Conservation (phyloP, 1,140 invertebrate species). For the Archivesica marissinica region DNA sequence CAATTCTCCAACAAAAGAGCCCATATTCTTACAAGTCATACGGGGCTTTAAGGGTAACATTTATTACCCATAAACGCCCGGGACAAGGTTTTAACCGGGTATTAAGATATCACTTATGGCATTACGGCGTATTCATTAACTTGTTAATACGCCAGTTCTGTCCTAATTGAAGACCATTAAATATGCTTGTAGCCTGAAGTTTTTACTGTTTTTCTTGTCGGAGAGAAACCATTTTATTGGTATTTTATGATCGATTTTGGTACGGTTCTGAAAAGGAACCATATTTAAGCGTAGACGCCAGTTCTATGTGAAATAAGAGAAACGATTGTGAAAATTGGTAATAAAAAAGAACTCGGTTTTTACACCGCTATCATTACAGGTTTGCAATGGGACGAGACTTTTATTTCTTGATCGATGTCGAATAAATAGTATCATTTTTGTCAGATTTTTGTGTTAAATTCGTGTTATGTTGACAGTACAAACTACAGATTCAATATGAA, state of each 20-base stretch:
- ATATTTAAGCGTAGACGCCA: constrained; percentile 43
- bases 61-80: constrained; percentile 49
- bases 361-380: constrained; percentile 16
- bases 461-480: constrained; percentile 29
- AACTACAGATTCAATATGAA: not conserved
- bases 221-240: constrained; percentile 42
- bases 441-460: constrained; percentile 56
- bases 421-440: constrained; percentile 51
- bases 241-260: constrained; percentile 55
- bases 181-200: constrained; percentile 26
- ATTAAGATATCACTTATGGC: constrained; percentile 58
- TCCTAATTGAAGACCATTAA: constrained; percentile 53
- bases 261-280: not conserved
- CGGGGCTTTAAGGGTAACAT: constrained; percentile 34
- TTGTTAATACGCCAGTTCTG: constrained; percentile 47
- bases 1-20: constrained; percentile 2
- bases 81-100: constrained; percentile 15
- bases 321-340: constrained; percentile 58
- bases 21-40: not conserved
- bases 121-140: constrained; percentile 50
- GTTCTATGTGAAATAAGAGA: constrained; percentile 43
- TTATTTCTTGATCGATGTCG: not conserved
- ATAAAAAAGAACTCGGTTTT: constrained; percentile 49
- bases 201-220: constrained; percentile 27
- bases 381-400: constrained; percentile 13